Percentiles rank a stretch among this genome's conserved stretches.
Evolutionary conservation across 2,113 vertebrate species (phyloP).

Genomic region (Odocoileus hemionus): DNA sequence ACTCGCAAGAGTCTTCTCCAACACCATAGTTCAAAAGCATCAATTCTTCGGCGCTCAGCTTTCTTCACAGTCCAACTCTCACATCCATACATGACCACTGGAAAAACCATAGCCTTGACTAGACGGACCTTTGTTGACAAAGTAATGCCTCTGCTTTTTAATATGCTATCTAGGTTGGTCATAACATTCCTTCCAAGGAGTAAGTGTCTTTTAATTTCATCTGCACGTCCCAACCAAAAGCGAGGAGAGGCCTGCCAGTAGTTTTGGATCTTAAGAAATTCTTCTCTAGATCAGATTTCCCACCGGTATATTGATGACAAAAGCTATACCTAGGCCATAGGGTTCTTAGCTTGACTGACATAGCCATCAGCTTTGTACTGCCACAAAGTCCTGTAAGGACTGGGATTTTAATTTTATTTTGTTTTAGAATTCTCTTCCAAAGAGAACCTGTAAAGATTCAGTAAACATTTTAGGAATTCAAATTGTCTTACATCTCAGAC

Average conservation of each 20-base stretch:
- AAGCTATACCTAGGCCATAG: neutral
- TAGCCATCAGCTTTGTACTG: neutral
- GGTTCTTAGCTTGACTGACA: neutral
- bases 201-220: neutral
- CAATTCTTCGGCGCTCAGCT: too few species aligned
- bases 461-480: neutral
- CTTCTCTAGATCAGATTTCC: neutral
- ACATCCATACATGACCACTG: too few species aligned
- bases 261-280: neutral
- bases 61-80: too few species aligned
- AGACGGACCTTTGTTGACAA: rapidly evolving
- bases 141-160: too few species aligned
- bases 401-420: neutral
- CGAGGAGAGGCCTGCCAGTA: neutral
- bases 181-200: too few species aligned
- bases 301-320: neutral
- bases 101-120: too few species aligned
- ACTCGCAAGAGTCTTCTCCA: too few species aligned
- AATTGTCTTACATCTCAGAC: neutral
- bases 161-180: too few species aligned
- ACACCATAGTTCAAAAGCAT: too few species aligned
- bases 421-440: neutral
- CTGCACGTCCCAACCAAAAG: neutral
- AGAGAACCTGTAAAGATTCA: neutral
- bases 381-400: neutral